Conservation (phyloP, 2,113 vertebrate genomes). For the Daubentonia madagascariensis region DNA sequence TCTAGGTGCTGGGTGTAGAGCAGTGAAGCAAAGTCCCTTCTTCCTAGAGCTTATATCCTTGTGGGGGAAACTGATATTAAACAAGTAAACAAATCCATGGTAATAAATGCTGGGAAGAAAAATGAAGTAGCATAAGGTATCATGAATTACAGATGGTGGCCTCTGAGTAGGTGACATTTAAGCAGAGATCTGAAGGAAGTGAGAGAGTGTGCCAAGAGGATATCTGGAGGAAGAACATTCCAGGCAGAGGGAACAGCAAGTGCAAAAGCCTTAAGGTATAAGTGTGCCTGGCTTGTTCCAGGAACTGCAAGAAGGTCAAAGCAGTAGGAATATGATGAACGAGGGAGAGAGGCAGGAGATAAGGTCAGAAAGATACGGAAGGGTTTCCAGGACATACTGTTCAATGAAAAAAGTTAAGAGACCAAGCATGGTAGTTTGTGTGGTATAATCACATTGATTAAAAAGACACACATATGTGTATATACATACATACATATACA, state of each 20-base stretch:
- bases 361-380: not conserved
- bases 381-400: not conserved
- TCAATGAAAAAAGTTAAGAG: not conserved
- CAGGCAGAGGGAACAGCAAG: not conserved
- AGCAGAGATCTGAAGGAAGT: not conserved
- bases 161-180: not conserved
- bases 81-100: not conserved
- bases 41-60: not conserved
- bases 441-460: not conserved
- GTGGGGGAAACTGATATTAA: not conserved
- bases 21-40: not conserved
- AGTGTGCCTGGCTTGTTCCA: not conserved
- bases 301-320: slow-evolving; percentile 31
- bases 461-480: not conserved
- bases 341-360: not conserved
- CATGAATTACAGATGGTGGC: not conserved
- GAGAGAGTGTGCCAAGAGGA: slow-evolving; percentile 30
- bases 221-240: not conserved
- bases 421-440: not conserved
- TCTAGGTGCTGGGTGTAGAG: not conserved
- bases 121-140: not conserved
- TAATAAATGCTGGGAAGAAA: not conserved
- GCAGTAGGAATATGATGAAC: not conserved
- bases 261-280: not conserved
- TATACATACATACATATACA: too few species aligned